Base-by-base conservation (phyloP, 2,113 vertebrate genomes). In the Pandion haliaetus region DNA sequence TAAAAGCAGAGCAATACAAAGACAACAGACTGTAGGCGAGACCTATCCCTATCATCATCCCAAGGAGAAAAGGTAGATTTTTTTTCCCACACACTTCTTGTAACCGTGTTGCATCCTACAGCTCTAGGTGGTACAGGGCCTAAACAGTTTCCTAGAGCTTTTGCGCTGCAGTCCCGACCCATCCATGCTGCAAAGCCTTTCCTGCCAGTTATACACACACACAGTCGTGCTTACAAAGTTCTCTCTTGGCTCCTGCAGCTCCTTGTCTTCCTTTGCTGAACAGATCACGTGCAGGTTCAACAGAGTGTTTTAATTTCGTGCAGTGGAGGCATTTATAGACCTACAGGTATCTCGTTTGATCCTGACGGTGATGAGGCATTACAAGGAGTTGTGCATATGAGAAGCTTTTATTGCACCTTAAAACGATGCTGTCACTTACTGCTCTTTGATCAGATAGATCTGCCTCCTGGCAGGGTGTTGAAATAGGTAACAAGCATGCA, bases 361-460 rank as follows among this genome's bases (percentile, higher is more conserved):
- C 74, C 47, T 47, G 44, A 29, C 9, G 11, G 11, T 45, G 32
- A 73, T 70, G 21, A 89, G 50, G 25, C 55, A 65, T 67, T 72
- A 79, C 32, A 72, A 72, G 57, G 32, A 87, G 57, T 67, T 90
- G 49, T 52, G 61, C 36, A 6, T 31, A 42, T 6, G 12, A 94
- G 62, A 72, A 85, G 82, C 52, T 72, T 67, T 82, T 90, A 57
- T 31, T 69, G 66, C 74, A 82, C 52, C 17, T 90, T 82, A 71
- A 94, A 96, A 80, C 2, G 13, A 76, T 88, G 38, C 62, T 67
- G 38, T 74, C 61, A 57, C 57, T 87, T 65, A 20, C 26, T 31
- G 65, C 65, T 61, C 82, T 96, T 93, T 92, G 88, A 91, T 96
- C 92, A 90, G 32, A 20, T 12, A 65, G 20, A 86, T 66, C 81